Evolutionary conservation across 2,888 invertebrate species (phyloP).

Genomic region (Temnothorax rugatulus): DNA sequence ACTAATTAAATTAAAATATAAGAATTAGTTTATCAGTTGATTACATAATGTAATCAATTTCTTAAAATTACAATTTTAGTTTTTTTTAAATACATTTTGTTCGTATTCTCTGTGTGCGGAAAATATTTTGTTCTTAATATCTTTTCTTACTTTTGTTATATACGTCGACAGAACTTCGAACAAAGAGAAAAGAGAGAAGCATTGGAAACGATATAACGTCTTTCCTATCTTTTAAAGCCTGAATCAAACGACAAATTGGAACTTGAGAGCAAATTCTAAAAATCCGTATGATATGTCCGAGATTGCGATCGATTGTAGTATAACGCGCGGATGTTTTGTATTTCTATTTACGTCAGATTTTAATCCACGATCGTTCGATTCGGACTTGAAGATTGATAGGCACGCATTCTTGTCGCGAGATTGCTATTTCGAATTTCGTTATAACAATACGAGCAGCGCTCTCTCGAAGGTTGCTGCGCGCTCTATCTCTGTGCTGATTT

Average conservation of each 20-base stretch:
- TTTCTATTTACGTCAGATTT: neutral
- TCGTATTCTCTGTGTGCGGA: neutral
- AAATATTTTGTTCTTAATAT: constrained; percentile 7
- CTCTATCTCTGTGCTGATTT: constrained; percentile 56
- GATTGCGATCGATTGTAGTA: constrained; percentile 10
- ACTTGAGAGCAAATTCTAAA: constrained; percentile 14
- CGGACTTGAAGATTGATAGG: constrained; percentile 3
- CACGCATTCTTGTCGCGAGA: constrained; percentile 11
- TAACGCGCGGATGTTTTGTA: neutral
- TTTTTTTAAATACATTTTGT: neutral
- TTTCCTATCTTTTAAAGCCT: neutral
- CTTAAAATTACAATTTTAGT: neutral
- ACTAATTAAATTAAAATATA: neutral
- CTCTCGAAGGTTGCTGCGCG: constrained; percentile 6
- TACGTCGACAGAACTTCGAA: neutral
- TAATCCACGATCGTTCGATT: constrained; percentile 10
- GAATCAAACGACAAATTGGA: constrained; percentile 17
- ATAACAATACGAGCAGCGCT: neutral
- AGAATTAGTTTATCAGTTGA: constrained; percentile 4
- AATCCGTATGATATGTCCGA: neutral
- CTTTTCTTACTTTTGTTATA: neutral
- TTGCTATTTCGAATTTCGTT: neutral
- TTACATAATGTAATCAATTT: neutral
- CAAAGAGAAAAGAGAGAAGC: neutral
- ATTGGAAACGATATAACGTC: neutral